A percentile compares a stretch with the other conserved stretches of the same genome.
Evolutionary conservation across 2,113 vertebrate genomes (phyloP).

Genomic region (Puntigrus tetrazona): DNA sequence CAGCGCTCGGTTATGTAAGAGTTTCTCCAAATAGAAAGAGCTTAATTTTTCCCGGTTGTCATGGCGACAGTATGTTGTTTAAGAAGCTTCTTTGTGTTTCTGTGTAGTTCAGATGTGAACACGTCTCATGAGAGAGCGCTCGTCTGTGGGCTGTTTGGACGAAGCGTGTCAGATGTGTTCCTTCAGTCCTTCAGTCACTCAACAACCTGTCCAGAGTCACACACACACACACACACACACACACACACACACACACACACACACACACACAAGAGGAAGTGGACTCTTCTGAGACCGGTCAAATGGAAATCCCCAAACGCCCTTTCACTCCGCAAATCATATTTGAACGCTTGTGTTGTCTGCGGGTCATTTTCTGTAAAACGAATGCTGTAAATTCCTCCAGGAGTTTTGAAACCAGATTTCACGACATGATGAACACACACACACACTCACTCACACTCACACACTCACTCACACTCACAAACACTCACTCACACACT

Average conservation of each 20-base stretch:
- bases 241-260: no score
- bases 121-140: background rate
- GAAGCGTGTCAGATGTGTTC: no score
- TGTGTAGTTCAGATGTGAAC: conserved; percentile 62
- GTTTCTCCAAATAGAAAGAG: conserved; percentile 75
- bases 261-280: conserved; percentile 75
- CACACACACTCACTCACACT: no score
- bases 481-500: no score
- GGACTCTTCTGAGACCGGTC: conserved; percentile 68
- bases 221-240: conserved; percentile 63
- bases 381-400: background rate
- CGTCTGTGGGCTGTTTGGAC: no score
- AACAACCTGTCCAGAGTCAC: background rate
- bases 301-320: conserved; percentile 50
- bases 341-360: background rate
- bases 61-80: conserved; percentile 77
- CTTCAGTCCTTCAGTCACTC: background rate
- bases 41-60: conserved; percentile 77
- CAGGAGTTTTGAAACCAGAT: background rate
- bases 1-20: conserved; percentile 68
- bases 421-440: background rate
- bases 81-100: conserved; percentile 75
- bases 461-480: no score
- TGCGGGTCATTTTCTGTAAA: background rate
- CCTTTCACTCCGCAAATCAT: background rate